Evolutionary conservation across 1,140 invertebrate genomes (phyloP).

Genomic region (Drosophila carrolli): DNA sequence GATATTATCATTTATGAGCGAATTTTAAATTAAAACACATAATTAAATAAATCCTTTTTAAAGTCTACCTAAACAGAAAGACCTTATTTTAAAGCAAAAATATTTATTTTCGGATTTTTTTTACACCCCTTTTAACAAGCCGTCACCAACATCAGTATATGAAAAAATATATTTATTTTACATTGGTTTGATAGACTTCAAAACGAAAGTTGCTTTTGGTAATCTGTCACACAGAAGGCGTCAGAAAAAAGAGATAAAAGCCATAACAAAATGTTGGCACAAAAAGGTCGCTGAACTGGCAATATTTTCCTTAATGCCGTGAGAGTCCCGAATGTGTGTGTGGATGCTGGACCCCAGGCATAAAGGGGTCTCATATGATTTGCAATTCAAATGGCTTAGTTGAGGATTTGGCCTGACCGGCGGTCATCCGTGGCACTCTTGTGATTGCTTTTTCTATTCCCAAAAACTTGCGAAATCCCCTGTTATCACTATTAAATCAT

Average conservation of each 20-base stretch:
- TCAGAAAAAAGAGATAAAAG: constrained; percentile 25
- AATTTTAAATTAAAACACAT: neutral
- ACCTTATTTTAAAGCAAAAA: neutral
- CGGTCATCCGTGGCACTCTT: constrained; percentile 38
- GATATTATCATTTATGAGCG: neutral
- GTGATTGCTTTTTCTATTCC: constrained; percentile 42
- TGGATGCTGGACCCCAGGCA: constrained; percentile 3
- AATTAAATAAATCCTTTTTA: neutral
- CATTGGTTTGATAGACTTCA: constrained; percentile 35
- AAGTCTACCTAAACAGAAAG: neutral
- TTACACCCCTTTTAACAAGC: constrained; percentile 21
- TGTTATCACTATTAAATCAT: constrained; percentile 48
- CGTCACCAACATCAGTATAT: constrained; percentile 42
- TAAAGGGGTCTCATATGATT: constrained; percentile 48
- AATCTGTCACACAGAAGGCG: constrained; percentile 52
- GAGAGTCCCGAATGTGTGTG: constrained; percentile 2
- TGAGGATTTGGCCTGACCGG: constrained; percentile 32
- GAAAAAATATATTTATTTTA: constrained; percentile 40
- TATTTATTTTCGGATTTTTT: constrained; percentile 7
- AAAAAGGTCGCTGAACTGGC: constrained; percentile 51
- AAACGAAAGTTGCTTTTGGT: constrained; percentile 31
- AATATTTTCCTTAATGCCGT: constrained; percentile 37
- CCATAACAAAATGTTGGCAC: constrained; percentile 44
- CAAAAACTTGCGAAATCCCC: constrained; percentile 12
- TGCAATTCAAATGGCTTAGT: constrained; percentile 69